Base-by-base conservation (phyloP, 2,797 vertebrate genomes). In the Bradypodion pumilum region DNA sequence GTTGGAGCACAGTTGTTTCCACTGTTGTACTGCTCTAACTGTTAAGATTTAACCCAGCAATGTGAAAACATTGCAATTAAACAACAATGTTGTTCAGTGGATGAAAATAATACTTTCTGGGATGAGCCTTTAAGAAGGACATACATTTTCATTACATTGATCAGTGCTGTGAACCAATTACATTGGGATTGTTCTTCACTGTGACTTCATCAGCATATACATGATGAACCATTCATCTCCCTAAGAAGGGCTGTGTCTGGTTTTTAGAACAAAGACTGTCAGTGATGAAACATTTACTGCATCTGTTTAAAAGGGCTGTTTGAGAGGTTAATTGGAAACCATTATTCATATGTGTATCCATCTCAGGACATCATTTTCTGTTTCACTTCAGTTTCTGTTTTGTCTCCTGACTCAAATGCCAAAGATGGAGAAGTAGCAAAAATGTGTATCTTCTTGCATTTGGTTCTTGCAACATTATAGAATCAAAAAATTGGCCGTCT, bases 121-220 rank as follows among this genome's bases (percentile, higher is more conserved):
- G 72, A 78, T 79, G 74, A 83, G 56, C 83, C 83, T 80, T 88
- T 94, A 85, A 81, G 74, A 88, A 87, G 80, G 81, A 44, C 72
- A 85, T 78, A 88, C 85, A 87, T 86, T 89, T 90, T 88, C 68
- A 83, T 87, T 86, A 83, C 82, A 85, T 42, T 69, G 42, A 87
- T 59, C 21, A 32, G 0, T 76, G 27, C 81, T 70, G 88, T 91
- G 87, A 86, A 80, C 70, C 89, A 83, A 29, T 81, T 88, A 90
- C 83, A 70, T 88, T 92, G 89, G 83, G 86, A 77, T 85, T 86
- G 23, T 72, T 69, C 52, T 62, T 70, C 70, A 35, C 7, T 60
- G 1, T 77, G 49, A 78, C 29, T 37, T 84, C 52, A 78, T 49
- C 13, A 49, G 32, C 1, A 29, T 42, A 70, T 46, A 62, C 21